Evolutionary conservation across 2,113 vertebrate genomes (phyloP).

Genomic region (Rousettus leschenaultii): DNA sequence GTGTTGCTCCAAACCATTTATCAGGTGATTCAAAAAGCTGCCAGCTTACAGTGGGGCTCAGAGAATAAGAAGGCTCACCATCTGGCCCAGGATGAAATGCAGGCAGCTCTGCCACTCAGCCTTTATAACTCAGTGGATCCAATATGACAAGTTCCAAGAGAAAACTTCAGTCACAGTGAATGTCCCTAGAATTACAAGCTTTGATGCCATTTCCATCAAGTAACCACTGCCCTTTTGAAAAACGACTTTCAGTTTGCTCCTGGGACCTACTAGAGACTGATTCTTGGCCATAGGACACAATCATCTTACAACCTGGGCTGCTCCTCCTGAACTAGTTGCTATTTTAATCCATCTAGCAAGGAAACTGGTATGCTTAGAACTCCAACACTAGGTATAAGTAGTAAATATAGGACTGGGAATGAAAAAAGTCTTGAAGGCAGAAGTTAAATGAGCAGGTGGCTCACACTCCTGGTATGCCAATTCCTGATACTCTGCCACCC

Average conservation of each 20-base stretch:
- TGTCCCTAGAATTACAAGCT: not conserved
- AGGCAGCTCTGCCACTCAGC: not conserved
- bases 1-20: not conserved
- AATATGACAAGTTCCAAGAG: not conserved
- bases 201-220: not conserved
- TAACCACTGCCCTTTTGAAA: not conserved
- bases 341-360: not conserved
- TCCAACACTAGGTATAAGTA: not conserved
- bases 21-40: not conserved
- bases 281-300: not conserved
- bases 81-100: not conserved
- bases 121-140: not conserved
- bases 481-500: not conserved
- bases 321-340: not conserved
- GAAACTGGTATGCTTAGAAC: not conserved
- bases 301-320: not conserved
- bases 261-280: not conserved
- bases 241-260: not conserved
- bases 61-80: no score
- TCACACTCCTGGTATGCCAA: not conserved
- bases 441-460: not conserved
- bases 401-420: not conserved
- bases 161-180: not conserved
- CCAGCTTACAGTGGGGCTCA: not conserved
- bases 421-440: not conserved